A percentile compares a stretch with the other conserved stretches of the same genome.
phyloP scores from a whole-genome alignment of 1,140 invertebrate species.

The Meloidogyne hapla region DNA sequence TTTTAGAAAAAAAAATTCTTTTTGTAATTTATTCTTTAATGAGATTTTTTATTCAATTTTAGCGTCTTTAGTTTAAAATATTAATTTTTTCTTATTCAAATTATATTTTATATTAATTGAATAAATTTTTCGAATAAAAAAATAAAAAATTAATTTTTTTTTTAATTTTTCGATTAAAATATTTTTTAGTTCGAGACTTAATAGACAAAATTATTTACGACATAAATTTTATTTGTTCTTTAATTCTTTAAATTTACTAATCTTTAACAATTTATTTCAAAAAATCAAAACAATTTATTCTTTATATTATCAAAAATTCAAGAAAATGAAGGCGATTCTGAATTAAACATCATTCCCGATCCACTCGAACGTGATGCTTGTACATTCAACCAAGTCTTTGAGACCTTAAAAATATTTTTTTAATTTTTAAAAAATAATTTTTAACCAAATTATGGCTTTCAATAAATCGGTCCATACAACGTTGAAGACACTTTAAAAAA shows the following conservation, averaged over 20 bases:
- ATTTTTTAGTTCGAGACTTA: no score
- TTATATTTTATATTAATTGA: no score
- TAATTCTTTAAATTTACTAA: not conserved
- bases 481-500: conserved; percentile 12
- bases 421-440: not conserved
- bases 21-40: no score
- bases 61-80: no score
- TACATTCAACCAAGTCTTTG: conserved; percentile 5
- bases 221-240: no score
- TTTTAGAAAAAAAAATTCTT: no score
- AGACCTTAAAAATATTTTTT: not conserved
- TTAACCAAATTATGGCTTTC: conserved; percentile 7
- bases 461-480: conserved; percentile 11
- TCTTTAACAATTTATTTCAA: not conserved
- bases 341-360: not conserved
- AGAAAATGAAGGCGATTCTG: conserved; percentile 5
- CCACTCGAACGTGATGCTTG: not conserved
- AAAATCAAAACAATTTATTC: not conserved
- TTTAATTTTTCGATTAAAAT: no score
- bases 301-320: not conserved
- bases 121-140: no score
- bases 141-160: no score
- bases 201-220: no score
- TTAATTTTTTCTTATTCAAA: no score
- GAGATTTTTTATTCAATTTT: no score